Conservation (phyloP, 37 sponge, comb jelly and placozoan genomes). For the Beroe forskalii region DNA sequence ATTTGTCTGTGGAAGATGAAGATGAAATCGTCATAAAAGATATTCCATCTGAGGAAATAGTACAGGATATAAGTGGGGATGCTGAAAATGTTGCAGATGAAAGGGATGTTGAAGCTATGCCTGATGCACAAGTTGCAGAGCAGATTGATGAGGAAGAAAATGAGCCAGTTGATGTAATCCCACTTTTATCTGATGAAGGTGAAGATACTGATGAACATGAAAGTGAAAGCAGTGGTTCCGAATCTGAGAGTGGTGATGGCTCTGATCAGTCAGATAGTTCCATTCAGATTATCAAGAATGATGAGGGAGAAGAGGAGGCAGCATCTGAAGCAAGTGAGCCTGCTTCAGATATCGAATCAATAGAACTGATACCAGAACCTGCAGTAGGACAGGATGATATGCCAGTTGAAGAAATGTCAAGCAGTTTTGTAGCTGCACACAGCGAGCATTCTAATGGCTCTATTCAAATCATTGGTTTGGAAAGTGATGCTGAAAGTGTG, state of each 20-base stretch:
- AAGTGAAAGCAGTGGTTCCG: not conserved
- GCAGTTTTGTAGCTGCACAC: not conserved
- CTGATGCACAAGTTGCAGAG: not conserved
- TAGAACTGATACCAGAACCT: not conserved
- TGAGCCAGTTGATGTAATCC: not conserved
- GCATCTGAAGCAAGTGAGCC: not conserved
- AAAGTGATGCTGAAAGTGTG: not conserved
- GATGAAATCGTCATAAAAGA: too few relatives aligned
- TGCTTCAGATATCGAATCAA: not conserved
- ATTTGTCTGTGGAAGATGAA: too few relatives aligned
- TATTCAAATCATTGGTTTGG: conserved; percentile 7
- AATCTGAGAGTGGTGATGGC: not conserved
- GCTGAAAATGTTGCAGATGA: not conserved
- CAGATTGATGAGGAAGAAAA: not conserved
- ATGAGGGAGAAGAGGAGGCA: not conserved
- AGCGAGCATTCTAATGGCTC: conserved; percentile 1
- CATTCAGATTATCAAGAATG: not conserved
- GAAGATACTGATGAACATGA: not conserved
- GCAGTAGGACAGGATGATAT: not conserved
- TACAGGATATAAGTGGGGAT: not conserved
- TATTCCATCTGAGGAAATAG: too few relatives aligned
- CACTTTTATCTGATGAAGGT: too few relatives aligned
- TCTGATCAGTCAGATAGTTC: conserved; percentile 1
- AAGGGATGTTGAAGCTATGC: not conserved
- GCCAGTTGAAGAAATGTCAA: not conserved